phyloP scores from a whole-genome alignment of 2,888 invertebrate genomes.

The Lucinisca nassula region DNA sequence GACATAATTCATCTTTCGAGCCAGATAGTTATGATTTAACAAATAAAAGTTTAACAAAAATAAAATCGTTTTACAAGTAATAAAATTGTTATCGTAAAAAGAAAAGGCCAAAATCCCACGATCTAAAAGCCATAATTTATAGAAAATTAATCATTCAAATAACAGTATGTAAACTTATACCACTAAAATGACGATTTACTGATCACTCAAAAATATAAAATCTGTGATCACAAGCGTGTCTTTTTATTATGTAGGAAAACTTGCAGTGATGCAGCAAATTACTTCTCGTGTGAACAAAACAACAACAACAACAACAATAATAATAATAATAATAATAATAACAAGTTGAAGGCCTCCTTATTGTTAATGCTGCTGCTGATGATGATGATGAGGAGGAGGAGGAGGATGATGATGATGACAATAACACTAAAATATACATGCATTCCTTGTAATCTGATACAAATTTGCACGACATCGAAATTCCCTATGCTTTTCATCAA shows the following conservation, averaged over 20 bases:
- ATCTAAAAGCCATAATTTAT: slow-evolving; percentile 11
- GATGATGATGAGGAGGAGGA: no score
- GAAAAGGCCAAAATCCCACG: neutral
- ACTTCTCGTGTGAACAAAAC: no score
- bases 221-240: neutral
- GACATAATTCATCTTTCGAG: neutral
- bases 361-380: no score
- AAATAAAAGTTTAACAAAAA: neutral
- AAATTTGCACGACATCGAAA: no score
- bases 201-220: neutral
- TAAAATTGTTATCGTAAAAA: slow-evolving; percentile 3
- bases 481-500: no score
- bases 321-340: no score
- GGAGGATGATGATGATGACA: no score
- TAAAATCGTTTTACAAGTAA: slow-evolving; percentile 1
- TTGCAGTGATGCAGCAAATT: neutral
- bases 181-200: neutral
- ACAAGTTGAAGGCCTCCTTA: no score
- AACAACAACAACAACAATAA: no score
- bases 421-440: no score
- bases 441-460: no score
- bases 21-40: neutral
- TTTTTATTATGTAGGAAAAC: neutral
- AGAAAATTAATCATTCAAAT: slow-evolving; percentile 6
- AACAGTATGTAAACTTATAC: slow-evolving; percentile 1